Conservation (phyloP, 2,888 invertebrate genomes). For the Ennomos erosarius region DNA sequence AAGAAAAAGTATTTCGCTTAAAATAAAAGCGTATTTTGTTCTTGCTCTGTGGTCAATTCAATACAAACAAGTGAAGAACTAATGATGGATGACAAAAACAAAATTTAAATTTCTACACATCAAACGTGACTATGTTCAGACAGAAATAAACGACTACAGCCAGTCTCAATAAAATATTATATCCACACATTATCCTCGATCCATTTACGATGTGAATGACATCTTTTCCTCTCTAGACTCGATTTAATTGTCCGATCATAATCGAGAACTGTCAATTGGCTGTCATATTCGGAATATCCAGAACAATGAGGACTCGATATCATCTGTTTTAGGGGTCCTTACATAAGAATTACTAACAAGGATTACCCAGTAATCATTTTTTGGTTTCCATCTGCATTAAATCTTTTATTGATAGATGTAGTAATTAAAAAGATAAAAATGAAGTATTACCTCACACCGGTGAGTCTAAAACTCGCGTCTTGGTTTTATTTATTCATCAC, state of each 20-base stretch:
- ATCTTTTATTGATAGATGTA: too few species aligned
- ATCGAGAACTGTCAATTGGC: conserved; percentile 73
- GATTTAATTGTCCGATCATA: conserved; percentile 66
- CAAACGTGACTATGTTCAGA: conserved; percentile 13
- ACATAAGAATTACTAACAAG: background rate
- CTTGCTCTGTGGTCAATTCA: too few species aligned
- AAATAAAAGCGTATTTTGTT: too few species aligned
- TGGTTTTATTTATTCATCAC: too few species aligned
- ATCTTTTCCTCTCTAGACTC: conserved; percentile 55
- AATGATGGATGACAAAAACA: too few species aligned
- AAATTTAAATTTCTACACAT: background rate
- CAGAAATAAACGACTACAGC: conserved; percentile 25
- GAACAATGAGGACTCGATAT: conserved; percentile 70
- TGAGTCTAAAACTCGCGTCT: too few species aligned
- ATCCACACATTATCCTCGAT: conserved; percentile 22
- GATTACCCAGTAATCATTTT: background rate
- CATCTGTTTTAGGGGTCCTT: conserved; percentile 14
- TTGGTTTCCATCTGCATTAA: too few species aligned
- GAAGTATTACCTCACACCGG: too few species aligned
- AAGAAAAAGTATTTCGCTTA: too few species aligned
- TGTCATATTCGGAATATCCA: conserved; percentile 67
- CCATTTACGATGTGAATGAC: conserved; percentile 48
- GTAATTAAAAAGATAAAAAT: too few species aligned
- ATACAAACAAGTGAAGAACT: too few species aligned
- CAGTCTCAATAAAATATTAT: conserved; percentile 45